Conservation (phyloP, 2,113 vertebrate species). For the Dasyurus viverrinus region DNA sequence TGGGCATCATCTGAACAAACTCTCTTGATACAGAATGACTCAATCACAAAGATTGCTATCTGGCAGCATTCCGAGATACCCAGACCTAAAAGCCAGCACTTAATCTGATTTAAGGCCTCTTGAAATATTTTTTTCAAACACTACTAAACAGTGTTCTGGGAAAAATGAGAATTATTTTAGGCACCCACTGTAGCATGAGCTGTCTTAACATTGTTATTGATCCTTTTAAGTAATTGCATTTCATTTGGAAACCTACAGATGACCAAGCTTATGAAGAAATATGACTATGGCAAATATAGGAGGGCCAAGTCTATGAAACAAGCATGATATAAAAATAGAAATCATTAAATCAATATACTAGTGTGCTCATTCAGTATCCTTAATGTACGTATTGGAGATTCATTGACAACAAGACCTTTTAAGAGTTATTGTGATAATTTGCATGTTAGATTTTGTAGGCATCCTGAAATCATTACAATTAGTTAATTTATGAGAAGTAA, state of each 20-base stretch:
- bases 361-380: background rate
- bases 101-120: constrained; percentile 86
- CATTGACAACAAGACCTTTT: background rate
- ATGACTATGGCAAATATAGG: constrained; percentile 47
- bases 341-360: constrained; percentile 10
- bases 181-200: constrained; percentile 47
- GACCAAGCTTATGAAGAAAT: constrained; percentile 69
- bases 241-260: constrained; percentile 73
- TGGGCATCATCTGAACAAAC: constrained; percentile 83
- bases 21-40: constrained; percentile 84
- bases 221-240: constrained; percentile 84
- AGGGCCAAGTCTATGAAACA: constrained; percentile 20
- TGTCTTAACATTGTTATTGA: constrained; percentile 70
- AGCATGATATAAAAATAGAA: constrained; percentile 51
- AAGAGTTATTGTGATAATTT: constrained; percentile 6
- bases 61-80: constrained; percentile 83
- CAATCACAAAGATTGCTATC: constrained; percentile 87
- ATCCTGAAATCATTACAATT: background rate
- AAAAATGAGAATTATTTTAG: constrained; percentile 81
- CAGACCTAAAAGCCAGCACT: constrained; percentile 82
- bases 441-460: constrained; percentile 1
- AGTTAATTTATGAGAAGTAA: background rate
- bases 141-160: constrained; percentile 71
- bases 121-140: constrained; percentile 82
- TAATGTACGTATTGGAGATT: background rate